A percentile compares a stretch with the other conserved stretches of the same genome.
Evolutionary conservation across 2,888 invertebrate genomes (phyloP).

Genomic region (Ichneumoninae sp.): DNA sequence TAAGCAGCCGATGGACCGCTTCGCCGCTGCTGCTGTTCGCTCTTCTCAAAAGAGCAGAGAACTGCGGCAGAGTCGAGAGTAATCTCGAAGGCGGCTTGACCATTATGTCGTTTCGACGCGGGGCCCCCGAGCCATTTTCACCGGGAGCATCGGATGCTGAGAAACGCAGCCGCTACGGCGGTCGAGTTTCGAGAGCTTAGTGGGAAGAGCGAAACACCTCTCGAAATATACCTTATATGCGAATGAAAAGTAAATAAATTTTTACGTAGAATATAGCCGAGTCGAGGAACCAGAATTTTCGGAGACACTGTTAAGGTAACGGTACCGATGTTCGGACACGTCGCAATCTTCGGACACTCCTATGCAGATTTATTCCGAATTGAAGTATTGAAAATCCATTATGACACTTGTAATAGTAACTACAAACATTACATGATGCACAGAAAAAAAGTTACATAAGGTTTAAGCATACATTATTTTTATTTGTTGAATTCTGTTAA

Average conservation of each 20-base stretch:
- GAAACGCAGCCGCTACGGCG: constrained; percentile 50
- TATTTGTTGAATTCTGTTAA: too few relatives aligned
- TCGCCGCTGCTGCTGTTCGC: constrained; percentile 3
- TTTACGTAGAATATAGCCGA: not conserved
- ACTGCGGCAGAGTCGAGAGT: constrained; percentile 45
- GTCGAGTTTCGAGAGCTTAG: constrained; percentile 56
- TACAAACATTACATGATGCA: too few relatives aligned
- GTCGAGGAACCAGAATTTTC: too few relatives aligned
- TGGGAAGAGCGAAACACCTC: constrained; percentile 58
- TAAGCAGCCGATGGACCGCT: constrained; percentile 64
- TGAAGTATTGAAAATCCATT: too few relatives aligned
- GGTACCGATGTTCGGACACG: too few relatives aligned
- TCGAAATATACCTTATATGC: constrained; percentile 13
- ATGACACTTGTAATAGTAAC: too few relatives aligned
- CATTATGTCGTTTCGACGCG: constrained; percentile 75
- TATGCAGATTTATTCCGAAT: too few relatives aligned
- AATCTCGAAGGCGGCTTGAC: constrained; percentile 71
- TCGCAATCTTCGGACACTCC: too few relatives aligned
- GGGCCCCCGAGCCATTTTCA: constrained; percentile 58
- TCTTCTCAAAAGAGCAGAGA: constrained; percentile 43
- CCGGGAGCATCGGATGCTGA: constrained; percentile 36
- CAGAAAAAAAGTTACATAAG: too few relatives aligned
- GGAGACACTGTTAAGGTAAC: too few relatives aligned
- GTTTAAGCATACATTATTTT: too few relatives aligned
- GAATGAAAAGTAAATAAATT: not conserved